Base-by-base conservation (phyloP, 2,113 vertebrate species). In the Sclerurus mexicanus region DNA sequence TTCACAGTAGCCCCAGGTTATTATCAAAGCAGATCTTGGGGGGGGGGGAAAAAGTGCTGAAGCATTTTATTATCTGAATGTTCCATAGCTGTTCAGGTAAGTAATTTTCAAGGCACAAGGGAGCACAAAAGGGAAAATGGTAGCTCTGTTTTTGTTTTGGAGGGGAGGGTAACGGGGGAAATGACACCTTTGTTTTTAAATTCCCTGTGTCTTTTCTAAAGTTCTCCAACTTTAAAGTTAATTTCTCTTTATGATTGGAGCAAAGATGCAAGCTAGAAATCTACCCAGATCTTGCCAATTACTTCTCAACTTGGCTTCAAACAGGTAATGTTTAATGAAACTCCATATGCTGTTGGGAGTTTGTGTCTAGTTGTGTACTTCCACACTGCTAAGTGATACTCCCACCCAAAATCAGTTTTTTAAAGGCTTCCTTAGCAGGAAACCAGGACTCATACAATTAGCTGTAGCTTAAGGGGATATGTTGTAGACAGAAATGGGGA, bases 81-180 rank as follows among this genome's bases (percentile, higher is more conserved):
- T 78, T 93, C 88, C 44, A 82, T 52, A 89, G 71, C 87, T 93
- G 68, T 94, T 96, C 98, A 98, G 98, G 98, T 98, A 98, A 98
- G 98, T 98, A 93, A 93, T 93, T 89, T 60, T 85, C 50, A 92
- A 97, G 95, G 83, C 62, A 94, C 95, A 71, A 46, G 39, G 93
- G 95, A 96, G 94, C 84, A 85, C 63, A 78, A 80, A 97, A 93
- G 92, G 92, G 88, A 94, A 94, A 87, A 93, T 53, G 63, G 40
- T 78, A 96, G 91, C 78, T 76, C 75, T 91, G 56, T 60, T 95
- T 31, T 52, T 95, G 81, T 80, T 75, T 71, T 23, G 94, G 92
- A 80, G 71, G 79, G 85, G 90, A 55, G 95, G 92, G 89, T 47
- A 62, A 31, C 19, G 50, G 62, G 75, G 33, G 11, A 47, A 64